Evolutionary conservation across 2,797 vertebrate genomes (phyloP), one percentile per base, ranked within the genome.

Genomic region (Pteropus rufus): DNA sequence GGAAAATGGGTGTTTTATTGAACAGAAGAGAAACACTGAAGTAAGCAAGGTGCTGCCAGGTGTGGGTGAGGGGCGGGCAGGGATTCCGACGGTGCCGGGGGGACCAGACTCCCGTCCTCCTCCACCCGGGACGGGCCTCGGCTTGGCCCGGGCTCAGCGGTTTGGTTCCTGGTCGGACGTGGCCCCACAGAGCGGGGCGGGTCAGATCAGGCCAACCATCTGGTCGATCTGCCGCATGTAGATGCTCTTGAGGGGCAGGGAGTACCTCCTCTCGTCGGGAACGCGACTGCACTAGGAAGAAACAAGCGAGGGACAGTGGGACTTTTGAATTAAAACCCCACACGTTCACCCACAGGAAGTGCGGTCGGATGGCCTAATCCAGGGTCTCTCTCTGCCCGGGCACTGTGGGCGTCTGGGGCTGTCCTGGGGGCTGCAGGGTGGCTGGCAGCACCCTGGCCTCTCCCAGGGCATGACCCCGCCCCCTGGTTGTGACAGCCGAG

Each of bases 141-240:
- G 85, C 31, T 54, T 69, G 18, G 93, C 29, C 0, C n/a, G 89
- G 93, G 67, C 24, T 65, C 67, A 3, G 23, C 58, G 24, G 82
- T 60, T 10, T 21, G 84, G 95, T 52, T 64, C 72, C 54, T 56
- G 62, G 81, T 44, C 58, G 1, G 7, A 52, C 0, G 31, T 46
- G 72, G 36, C 14, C 65, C 0, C 1, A 0, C 7, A 1, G 75
- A 76, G 86, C 39, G 7, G 2, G 77, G n/a, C 0, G 34, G 1
- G 36, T 99, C 99, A 99, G 94, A 99, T 98, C 95, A 99, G 98
- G 44, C 99, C 99, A 95, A 99, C 99, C 99, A 99, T 99, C 79
- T 99, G 99, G 98, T 99, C 99, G 0, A 99, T 99, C 99, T 99
- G 99, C 31, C 99, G 99, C 99, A 99, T 99, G 98, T 99, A 99